Percentiles rank a stretch among this genome's conserved stretches.
Conservation (phyloP, 2,888 invertebrate species). For the Empis stercorea region DNA sequence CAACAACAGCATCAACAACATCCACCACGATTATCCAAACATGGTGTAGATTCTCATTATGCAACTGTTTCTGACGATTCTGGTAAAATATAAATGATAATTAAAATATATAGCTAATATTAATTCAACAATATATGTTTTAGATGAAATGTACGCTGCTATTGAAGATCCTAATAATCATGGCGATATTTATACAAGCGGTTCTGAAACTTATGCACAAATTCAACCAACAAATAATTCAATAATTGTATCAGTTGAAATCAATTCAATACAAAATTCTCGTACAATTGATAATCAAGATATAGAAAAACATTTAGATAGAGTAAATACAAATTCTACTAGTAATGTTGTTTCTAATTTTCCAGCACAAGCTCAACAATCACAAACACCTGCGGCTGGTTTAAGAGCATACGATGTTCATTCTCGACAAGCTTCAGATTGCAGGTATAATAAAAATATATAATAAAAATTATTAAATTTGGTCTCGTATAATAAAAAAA, state of each 20-base stretch:
- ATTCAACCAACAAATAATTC: slow-evolving; percentile 48
- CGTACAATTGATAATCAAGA: slow-evolving; percentile 5
- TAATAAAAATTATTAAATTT: slow-evolving; percentile 28
- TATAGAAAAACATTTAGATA: not conserved
- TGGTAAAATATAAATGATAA: slow-evolving; percentile 38
- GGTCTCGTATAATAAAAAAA: slow-evolving; percentile 17
- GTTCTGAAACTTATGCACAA: slow-evolving; percentile 79
- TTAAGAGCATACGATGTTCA: slow-evolving; percentile 45
- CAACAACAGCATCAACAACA: slow-evolving; percentile 34
- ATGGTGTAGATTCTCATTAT: slow-evolving; percentile 55
- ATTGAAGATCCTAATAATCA: slow-evolving; percentile 64
- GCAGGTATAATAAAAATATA: no score
- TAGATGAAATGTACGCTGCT: slow-evolving; percentile 84
- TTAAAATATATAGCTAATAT: no score
- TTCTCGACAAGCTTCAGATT: slow-evolving; percentile 47
- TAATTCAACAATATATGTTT: not conserved
- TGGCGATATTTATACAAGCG: slow-evolving; percentile 53
- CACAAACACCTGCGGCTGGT: slow-evolving; percentile 48
- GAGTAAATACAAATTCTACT: slow-evolving; percentile 6
- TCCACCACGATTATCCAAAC: slow-evolving; percentile 30
- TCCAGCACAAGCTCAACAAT: slow-evolving; percentile 17
- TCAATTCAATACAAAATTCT: slow-evolving; percentile 23
- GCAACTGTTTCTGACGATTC: slow-evolving; percentile 88
- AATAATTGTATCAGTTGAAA: slow-evolving; percentile 34
- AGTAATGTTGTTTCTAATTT: slow-evolving; percentile 3